Conservation (phyloP, 2,113 vertebrate genomes). For the Trochalopteron elliotii region DNA sequence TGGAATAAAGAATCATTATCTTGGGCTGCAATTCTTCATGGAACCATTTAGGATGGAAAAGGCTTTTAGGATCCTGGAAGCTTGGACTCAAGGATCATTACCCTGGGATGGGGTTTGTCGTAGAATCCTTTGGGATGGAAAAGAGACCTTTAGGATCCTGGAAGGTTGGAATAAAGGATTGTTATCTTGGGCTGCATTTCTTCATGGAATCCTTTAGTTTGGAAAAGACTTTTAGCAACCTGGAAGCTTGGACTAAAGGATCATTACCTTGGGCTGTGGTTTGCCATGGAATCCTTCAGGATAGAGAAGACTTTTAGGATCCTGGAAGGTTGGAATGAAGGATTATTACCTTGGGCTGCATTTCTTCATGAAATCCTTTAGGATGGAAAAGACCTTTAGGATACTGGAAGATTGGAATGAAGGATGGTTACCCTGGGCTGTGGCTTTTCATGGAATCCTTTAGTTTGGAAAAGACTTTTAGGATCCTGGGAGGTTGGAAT, state of each 20-base stretch:
- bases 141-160: too few species aligned
- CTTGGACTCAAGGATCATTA: accelerated
- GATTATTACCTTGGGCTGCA: accelerated
- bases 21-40: accelerated
- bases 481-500: too few species aligned
- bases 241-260: not conserved
- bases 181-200: accelerated
- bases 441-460: accelerated
- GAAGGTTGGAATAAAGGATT: not conserved
- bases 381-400: too few species aligned
- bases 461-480: not conserved
- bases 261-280: accelerated
- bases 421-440: not conserved
- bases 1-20: accelerated
- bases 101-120: accelerated
- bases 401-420: not conserved
- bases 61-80: not conserved
- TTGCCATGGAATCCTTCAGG: not conserved
- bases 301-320: too few species aligned
- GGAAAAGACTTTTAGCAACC: too few species aligned
- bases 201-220: not conserved
- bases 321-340: not conserved
- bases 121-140: not conserved
- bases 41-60: not conserved
- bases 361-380: not conserved